These are phyloP conservation scores for Syrmaticus mikado DNA, from an alignment of 2,113 vertebrate genomes.

Conservation along the genomic window DNA sequence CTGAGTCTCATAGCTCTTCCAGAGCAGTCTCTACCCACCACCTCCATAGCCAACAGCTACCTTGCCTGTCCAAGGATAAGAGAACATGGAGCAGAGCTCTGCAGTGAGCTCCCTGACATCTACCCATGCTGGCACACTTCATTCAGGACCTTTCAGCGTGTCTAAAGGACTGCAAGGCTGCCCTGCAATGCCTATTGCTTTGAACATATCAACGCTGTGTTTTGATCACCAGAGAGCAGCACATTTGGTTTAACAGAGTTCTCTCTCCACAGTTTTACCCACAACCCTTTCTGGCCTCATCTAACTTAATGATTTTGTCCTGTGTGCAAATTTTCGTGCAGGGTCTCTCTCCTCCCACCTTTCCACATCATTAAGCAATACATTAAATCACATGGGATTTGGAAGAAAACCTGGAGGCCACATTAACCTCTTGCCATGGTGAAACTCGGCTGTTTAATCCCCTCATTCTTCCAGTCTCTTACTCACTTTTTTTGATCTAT, in stretches of 20 bases:
- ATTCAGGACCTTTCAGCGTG: not conserved
- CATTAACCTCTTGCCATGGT: slow-evolving; percentile 46
- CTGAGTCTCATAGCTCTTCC: not conserved
- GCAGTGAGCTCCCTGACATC: not conserved
- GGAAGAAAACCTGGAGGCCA: slow-evolving; percentile 27
- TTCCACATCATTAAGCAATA: slow-evolving; percentile 58
- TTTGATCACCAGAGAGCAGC: not conserved
- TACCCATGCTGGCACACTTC: not conserved
- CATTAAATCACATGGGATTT: slow-evolving; percentile 44
- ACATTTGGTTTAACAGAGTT: not conserved
- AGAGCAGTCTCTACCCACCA: not conserved
- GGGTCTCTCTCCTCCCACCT: slow-evolving; percentile 24
- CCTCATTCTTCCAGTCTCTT: slow-evolving; percentile 45
- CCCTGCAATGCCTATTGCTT: not conserved
- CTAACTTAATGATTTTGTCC: slow-evolving; percentile 23
- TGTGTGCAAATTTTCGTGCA: not conserved
- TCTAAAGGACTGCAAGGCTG: not conserved
- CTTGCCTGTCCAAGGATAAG: not conserved
- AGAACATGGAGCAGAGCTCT: not conserved
- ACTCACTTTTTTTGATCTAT: slow-evolving; percentile 57
- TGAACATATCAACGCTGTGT: not conserved
- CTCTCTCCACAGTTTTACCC: not conserved
- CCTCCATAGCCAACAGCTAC: not conserved
- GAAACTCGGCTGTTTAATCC: slow-evolving; percentile 51
- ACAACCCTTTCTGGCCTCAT: not conserved